Conservation (phyloP, 2,888 invertebrate species). For the Psylliodes chrysocephalus region DNA sequence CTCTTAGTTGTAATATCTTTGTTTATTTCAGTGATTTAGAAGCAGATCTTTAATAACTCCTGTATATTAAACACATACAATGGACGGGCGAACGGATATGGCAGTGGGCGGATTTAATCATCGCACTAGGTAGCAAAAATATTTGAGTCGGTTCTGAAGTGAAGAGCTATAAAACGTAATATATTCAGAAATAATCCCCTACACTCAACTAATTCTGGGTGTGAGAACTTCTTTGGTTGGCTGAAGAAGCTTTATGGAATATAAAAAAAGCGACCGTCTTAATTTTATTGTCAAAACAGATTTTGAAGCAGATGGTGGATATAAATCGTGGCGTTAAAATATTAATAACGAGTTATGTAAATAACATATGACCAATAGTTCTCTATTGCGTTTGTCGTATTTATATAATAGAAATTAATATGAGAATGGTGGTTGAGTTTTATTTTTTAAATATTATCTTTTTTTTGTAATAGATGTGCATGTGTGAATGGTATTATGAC, state of each 20-base stretch:
- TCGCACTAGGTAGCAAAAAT: conserved; percentile 5
- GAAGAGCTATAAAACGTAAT: conserved; percentile 33
- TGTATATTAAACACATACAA: not conserved
- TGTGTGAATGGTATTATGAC: too few species aligned
- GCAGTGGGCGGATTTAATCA: conserved; percentile 2
- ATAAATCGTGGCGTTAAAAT: conserved; percentile 46
- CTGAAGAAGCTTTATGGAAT: conserved; percentile 34
- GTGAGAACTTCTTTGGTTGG: conserved; percentile 28
- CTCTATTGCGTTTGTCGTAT: too few species aligned
- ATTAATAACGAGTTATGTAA: conserved; percentile 38
- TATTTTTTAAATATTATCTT: conserved; percentile 2
- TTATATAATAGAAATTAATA: not conserved
- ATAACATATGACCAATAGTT: conserved; percentile 34
- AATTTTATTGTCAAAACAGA: conserved; percentile 42
- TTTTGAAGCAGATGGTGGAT: conserved; percentile 38
- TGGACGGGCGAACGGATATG: not conserved
- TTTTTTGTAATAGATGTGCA: not conserved
- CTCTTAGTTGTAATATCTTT: too few species aligned
- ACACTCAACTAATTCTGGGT: conserved; percentile 32
- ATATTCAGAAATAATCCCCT: conserved; percentile 40
- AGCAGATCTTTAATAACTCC: too few species aligned
- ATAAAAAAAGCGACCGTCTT: conserved; percentile 34
- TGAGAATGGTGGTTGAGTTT: not conserved
- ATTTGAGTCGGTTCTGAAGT: conserved; percentile 9
- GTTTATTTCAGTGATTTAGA: too few species aligned